Conservation (phyloP, 1,140 invertebrate genomes). For the Neodiprion virginianus region DNA sequence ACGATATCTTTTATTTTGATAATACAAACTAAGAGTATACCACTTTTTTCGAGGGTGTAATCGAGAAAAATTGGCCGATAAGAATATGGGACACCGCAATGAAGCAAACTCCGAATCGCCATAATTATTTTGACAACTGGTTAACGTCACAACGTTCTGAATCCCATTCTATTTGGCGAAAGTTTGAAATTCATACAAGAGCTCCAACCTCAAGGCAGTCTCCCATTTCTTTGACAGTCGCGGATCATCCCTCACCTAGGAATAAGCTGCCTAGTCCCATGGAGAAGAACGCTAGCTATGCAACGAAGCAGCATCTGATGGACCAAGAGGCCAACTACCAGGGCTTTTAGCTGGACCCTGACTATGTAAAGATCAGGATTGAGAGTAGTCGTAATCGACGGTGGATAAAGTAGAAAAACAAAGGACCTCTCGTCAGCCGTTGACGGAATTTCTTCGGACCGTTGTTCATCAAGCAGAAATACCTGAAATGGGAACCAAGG, state of each 20-base stretch:
- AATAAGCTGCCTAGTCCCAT: constrained; percentile 64
- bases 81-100: no score
- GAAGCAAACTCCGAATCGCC: no score
- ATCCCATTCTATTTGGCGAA: no score
- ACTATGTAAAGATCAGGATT: constrained; percentile 82
- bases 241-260: constrained; percentile 56
- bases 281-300: constrained; percentile 83
- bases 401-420: constrained; percentile 87
- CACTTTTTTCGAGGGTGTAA: no score
- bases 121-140: no score
- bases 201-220: no score
- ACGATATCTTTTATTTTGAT: no score
- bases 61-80: no score
- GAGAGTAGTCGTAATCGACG: constrained; percentile 73
- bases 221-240: constrained; percentile 40
- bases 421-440: constrained; percentile 81
- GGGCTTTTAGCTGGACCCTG: constrained; percentile 83
- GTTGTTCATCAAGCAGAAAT: constrained; percentile 72
- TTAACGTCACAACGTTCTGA: no score
- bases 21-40: no score
- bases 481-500: constrained; percentile 60
- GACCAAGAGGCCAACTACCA: constrained; percentile 87
- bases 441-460: constrained; percentile 47
- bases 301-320: constrained; percentile 92
- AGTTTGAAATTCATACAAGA: no score